Base-by-base conservation (phyloP, 1,140 invertebrate genomes). In the Daktulosphaira vitifoliae region DNA sequence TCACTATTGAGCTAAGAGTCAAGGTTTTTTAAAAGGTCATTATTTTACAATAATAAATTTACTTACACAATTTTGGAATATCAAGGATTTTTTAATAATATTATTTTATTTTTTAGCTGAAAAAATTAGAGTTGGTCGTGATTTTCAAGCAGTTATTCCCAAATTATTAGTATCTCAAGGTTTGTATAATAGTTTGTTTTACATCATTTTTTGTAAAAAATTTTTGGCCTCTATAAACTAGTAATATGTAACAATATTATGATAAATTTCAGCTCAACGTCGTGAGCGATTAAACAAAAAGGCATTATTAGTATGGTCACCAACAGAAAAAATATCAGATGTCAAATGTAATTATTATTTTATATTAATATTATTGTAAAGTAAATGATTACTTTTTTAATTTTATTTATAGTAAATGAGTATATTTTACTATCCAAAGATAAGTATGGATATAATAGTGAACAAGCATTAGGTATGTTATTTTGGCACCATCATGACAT, bases 401-500 rank as follows among this genome's bases (percentile, higher is more conserved):
- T 48, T n/a, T 48, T 22, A 48, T 48, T 78, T 81, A 29, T 71
- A 92, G 92, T 97, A 80, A 93, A 97, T 78, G 89, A 96, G 73
- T 97, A 96, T 73, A 90, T 96, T 68, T 83, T 84, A 70, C 82
- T 94, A 69, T 90, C 94, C n/a, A 96, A 96, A 78, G 92, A 97
- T 73, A 97, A 96, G 75, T 96, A 94, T 82, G 92, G 92, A 49
- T 98, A 98, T 71, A 96, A 96, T 77, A 90, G 89, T 38, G 95
- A 98, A 80, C 94, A 98, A 78, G 94, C 95, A 23, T 78, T 98
- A 29, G 95, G 94, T 13, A 96, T 98, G 91, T 77, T 98, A 13
- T 97, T 95, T 76, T 98, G 94, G 94, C 94, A 98, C 72, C 95
- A 96, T 77, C 94, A 97, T 78, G 91, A 96, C 76, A 79, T 98